Base-by-base conservation (phyloP, 2,888 invertebrate species). In the Sipha maydis region DNA sequence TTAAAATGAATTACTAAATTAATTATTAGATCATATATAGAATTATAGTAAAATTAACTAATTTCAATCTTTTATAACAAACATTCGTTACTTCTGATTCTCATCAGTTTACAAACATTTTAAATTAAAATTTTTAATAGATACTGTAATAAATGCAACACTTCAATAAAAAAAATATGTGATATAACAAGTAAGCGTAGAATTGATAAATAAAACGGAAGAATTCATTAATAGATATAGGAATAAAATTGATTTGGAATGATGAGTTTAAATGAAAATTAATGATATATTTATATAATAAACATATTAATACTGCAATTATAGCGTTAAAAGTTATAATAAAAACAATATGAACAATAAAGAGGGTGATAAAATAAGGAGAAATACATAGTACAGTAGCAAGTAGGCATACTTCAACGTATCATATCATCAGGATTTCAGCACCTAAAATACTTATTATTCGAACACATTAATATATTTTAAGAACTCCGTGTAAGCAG, bases 241-340 rank as follows among this genome's bases (percentile, higher is more conserved):
- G 48, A 25, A 79, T 80, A 41, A 79, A 21, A 61, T 38, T 31
- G 75, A 41, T 54, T 78, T 54, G 85, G 83, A 84, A 84, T 84
- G 83, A 75, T 61, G 75, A 56, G 75, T 75, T 84, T 75, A 75
- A 25, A 31, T 84, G 56, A 61, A 76, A 14, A 67, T 31, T 28
- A 84, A 84, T 34, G 75, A 75, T 38, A 41, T 67, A 31, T 38
- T 14, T 28, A 73, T 48, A 85, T 48, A 31, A 31, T 78, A 67
- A 61, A 61, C 28, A 83, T 83, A 76, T 41, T 85, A 85, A 85
- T 85, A 85, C 85, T 85, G 85, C 28, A 77, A 85, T 85, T 78
- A 85, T 69, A 7, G 31, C 77, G 69, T 69, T 69, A 78, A 85
- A 67, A 76, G 69, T 77, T 67, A 48, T 38, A 77, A 77, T 76